Base-by-base conservation (phyloP, 2,888 invertebrate species). In the Rhamnusium bicolor region DNA sequence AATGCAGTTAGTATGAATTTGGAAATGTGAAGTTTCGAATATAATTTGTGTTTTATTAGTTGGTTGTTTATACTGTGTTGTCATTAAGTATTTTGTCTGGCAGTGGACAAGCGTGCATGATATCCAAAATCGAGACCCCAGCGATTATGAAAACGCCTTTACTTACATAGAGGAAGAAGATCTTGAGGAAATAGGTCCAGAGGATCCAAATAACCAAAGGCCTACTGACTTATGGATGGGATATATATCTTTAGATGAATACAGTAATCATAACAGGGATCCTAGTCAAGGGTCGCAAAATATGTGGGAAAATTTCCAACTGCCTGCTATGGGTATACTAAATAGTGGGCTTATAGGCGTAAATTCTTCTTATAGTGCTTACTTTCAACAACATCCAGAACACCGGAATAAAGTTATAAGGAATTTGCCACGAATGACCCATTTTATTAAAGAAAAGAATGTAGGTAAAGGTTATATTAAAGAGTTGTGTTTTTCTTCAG, bases 71-170 rank as follows among this genome's bases (percentile, higher is more conserved):
- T n/a, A n/a, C 3, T 46, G 46, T 2, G 46, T 3, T 46, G 4
- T 51, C 16, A 60, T 72, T 75, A 32, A 51, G 18, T 70, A 60
- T 18, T 67, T 21, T 32, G 12, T 68, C n/a, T 56, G 8, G 29
- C 78, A 95, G 94, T 98, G 96, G 96, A 96, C 96, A 6, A 96
- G 96, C 85, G 93, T 98, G 67, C 98, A 98, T 88, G 97, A 98
- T 86, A 96, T 98, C 78, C 96, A 97, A 89, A 93, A 94, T 53
- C 87, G 87, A 69, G 90, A 90, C 4, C 83, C 85, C 8, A 85
- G 87, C 12, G 89, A 90, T 16, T 88, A 88, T 27, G 85, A 86
- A 47, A 87, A 89, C 27, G 85, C 86, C 54, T 87, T 80, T 54
- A 77, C 78, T 1, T 80, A 78, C 51, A 80, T 84, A 10, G 83